Evolutionary conservation across 1,140 invertebrate genomes (phyloP).

Genomic region (Plectrocnemia conspersa): DNA sequence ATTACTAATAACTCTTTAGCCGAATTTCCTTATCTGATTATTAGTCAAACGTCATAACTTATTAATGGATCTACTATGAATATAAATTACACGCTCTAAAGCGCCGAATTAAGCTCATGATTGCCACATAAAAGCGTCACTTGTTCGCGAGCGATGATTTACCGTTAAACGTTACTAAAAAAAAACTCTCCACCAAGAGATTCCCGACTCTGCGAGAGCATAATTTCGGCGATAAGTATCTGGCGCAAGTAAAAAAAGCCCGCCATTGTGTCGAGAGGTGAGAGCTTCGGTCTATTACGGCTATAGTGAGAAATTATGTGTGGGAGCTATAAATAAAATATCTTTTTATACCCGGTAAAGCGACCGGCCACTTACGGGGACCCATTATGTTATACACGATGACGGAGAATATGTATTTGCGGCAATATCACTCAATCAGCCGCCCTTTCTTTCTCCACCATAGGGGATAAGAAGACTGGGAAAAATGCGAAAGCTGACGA

Average conservation of each 20-base stretch:
- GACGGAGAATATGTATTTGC: slow-evolving; percentile 17
- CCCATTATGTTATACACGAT: slow-evolving; percentile 20
- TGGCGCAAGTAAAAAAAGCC: slow-evolving; percentile 22
- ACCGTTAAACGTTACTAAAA: too few species aligned
- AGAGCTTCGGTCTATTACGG: slow-evolving; percentile 25
- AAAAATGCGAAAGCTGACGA: too few species aligned
- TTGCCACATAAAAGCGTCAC: too few species aligned
- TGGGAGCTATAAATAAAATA: slow-evolving; percentile 30
- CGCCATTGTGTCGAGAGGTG: slow-evolving; percentile 23
- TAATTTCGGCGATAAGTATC: slow-evolving; percentile 24
- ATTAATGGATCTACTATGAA: too few species aligned
- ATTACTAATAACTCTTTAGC: too few species aligned
- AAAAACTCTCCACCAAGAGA: too few species aligned
- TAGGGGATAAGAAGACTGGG: too few species aligned
- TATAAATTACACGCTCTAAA: too few species aligned
- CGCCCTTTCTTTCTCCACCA: slow-evolving; percentile 2
- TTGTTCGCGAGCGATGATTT: too few species aligned
- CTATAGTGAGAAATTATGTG: slow-evolving; percentile 27
- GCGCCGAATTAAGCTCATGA: too few species aligned
- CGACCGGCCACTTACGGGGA: slow-evolving; percentile 12
- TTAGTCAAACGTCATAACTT: too few species aligned
- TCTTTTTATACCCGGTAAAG: slow-evolving; percentile 25
- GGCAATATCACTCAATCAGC: slow-evolving; percentile 27
- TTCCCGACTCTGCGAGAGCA: slow-evolving; percentile 6
- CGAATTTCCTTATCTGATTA: too few species aligned